A percentile compares a stretch with the other conserved stretches of the same genome.
These are phyloP conservation scores for Rattus rattus DNA, from an alignment of 2,113 vertebrate species.

Conservation along the genomic window DNA sequence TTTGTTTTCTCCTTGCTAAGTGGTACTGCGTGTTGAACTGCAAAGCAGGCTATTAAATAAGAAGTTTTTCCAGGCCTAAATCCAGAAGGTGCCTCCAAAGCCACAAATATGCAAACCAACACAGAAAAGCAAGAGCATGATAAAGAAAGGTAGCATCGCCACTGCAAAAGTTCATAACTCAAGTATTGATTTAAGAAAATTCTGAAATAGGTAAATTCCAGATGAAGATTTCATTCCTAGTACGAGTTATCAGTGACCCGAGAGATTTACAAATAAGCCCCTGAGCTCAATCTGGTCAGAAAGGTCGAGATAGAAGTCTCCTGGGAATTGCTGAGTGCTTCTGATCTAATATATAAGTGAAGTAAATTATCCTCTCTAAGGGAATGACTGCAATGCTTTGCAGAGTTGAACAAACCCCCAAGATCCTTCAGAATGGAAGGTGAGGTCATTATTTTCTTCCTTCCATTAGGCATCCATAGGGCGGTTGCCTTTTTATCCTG, in stretches of 20 bases:
- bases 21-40: not conserved
- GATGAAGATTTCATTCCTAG: not conserved
- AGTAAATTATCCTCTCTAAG: slow-evolving; percentile 5
- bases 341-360: not conserved
- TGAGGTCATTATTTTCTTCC: slow-evolving; percentile 10
- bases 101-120: not conserved
- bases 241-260: not conserved
- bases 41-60: not conserved
- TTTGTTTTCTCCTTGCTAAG: not conserved
- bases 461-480: not conserved
- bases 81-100: not conserved
- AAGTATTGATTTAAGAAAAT: not conserved
- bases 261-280: not conserved
- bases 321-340: not conserved
- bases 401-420: not conserved
- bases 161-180: not conserved
- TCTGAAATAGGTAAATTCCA: not conserved
- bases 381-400: not conserved
- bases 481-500: not conserved
- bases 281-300: not conserved
- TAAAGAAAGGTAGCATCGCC: not conserved
- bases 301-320: not conserved
- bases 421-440: not conserved
- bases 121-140: not conserved
- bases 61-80: not conserved